Evolutionary conservation across 2,113 vertebrate genomes (phyloP).

Genomic region (Sialia sialis): DNA sequence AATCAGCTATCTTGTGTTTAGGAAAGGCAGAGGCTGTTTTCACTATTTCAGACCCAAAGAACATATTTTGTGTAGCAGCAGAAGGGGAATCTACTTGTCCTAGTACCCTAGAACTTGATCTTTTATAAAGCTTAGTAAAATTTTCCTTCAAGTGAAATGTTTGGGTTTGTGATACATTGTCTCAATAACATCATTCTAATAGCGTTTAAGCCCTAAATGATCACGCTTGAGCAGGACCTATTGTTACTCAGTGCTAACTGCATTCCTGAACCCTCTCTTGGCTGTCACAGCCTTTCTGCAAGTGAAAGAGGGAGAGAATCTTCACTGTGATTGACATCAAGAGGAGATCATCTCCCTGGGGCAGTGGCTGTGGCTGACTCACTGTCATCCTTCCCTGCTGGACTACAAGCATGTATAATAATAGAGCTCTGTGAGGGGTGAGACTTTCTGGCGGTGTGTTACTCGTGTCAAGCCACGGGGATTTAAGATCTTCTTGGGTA

Average conservation of each 20-base stretch:
- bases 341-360: background rate
- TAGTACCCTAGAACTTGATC: background rate
- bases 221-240: background rate
- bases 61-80: background rate
- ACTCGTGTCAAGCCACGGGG: background rate
- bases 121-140: background rate
- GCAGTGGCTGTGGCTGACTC: background rate
- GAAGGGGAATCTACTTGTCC: background rate
- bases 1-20: background rate
- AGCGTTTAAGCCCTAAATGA: background rate
- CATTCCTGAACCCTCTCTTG: background rate
- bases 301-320: background rate
- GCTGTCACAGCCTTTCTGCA: background rate
- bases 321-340: background rate
- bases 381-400: background rate
- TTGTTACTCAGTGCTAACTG: background rate
- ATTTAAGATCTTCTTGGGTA: background rate
- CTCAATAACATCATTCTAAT: background rate
- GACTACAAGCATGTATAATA: background rate
- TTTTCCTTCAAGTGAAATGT: background rate
- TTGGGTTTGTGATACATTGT: background rate
- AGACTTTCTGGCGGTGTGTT: background rate
- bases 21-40: background rate
- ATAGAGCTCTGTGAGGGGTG: background rate
- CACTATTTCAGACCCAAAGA: background rate